Percentiles rank a stretch among this genome's conserved stretches.
phyloP scores from a whole-genome alignment of 2,888 invertebrate species.

The Lasioglossum morio region DNA sequence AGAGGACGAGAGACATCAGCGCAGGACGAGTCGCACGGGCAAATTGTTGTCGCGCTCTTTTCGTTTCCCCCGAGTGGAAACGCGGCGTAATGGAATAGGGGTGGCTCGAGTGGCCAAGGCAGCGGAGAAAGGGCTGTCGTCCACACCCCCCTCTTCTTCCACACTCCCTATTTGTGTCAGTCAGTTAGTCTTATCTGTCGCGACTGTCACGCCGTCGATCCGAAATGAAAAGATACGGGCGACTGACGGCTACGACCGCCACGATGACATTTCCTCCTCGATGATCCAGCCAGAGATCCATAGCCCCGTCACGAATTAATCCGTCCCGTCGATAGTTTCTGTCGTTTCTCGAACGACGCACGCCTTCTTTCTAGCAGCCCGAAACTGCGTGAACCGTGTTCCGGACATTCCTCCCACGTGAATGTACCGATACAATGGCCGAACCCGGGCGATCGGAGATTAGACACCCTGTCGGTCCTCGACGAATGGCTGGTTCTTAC shows the following conservation, averaged over 20 bases:
- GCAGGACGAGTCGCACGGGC: slow-evolving; percentile 34
- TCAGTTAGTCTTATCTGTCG: slow-evolving; percentile 57
- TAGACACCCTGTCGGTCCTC: slow-evolving; percentile 12
- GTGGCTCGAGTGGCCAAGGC: slow-evolving; percentile 49
- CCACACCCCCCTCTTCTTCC: slow-evolving; percentile 3
- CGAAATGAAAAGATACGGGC: slow-evolving; percentile 60
- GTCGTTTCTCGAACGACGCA: background rate
- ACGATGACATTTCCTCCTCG: slow-evolving; percentile 45
- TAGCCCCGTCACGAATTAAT: slow-evolving; percentile 55
- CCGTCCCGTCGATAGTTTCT: slow-evolving; percentile 28
- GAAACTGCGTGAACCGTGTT: background rate
- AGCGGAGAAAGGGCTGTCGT: slow-evolving; percentile 47
- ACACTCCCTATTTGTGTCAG: slow-evolving; percentile 44
- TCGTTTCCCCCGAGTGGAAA: slow-evolving; percentile 42
- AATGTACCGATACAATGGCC: slow-evolving; percentile 11
- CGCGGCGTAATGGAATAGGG: slow-evolving; percentile 58
- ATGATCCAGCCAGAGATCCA: background rate
- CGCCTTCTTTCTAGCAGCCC: background rate
- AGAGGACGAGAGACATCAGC: slow-evolving; percentile 51
- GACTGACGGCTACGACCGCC: slow-evolving; percentile 34
- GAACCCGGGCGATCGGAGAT: slow-evolving; percentile 24
- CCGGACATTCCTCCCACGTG: background rate
- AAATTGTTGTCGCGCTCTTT: slow-evolving; percentile 65
- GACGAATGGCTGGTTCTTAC: slow-evolving; percentile 10
- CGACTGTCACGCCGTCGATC: slow-evolving; percentile 56